These are phyloP conservation scores for Tetragnatha versicolor DNA, from an alignment of 1,140 invertebrate genomes.

Conservation along the genomic window DNA sequence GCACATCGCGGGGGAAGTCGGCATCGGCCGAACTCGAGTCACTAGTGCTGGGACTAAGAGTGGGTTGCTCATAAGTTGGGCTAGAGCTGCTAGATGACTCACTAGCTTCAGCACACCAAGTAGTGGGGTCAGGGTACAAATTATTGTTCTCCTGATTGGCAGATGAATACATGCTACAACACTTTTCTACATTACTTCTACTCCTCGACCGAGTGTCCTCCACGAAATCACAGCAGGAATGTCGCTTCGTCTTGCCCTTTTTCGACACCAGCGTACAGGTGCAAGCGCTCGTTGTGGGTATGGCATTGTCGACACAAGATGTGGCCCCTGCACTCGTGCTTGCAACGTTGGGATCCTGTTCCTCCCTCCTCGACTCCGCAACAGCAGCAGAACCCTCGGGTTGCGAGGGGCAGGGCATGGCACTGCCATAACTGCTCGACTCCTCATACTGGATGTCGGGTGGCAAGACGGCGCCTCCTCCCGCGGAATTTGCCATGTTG, in stretches of 20 bases:
- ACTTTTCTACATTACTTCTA: slow-evolving; percentile 19
- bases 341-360: background rate
- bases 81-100: slow-evolving; percentile 57
- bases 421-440: slow-evolving; percentile 26
- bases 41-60: slow-evolving; percentile 57
- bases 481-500: slow-evolving; percentile 25
- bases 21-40: slow-evolving; percentile 58
- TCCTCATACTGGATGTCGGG: slow-evolving; percentile 53
- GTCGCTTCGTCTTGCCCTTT: slow-evolving; percentile 43
- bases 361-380: background rate
- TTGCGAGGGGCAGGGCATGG: background rate
- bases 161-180: slow-evolving; percentile 38
- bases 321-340: slow-evolving; percentile 17
- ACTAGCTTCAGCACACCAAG: slow-evolving; percentile 56
- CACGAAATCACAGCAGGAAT: slow-evolving; percentile 53
- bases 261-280: slow-evolving; percentile 18
- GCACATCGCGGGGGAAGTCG: slow-evolving; percentile 38
- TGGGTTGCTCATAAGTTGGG: slow-evolving; percentile 57
- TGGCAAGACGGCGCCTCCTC: slow-evolving; percentile 15
- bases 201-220: background rate
- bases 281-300: slow-evolving; percentile 29
- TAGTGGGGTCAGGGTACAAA: slow-evolving; percentile 54
- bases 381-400: background rate
- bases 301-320: slow-evolving; percentile 19
- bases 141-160: slow-evolving; percentile 31